A percentile compares a stretch with the other conserved stretches of the same genome.
phyloP scores from a whole-genome alignment of 2,113 vertebrate genomes.

The Conger conger region DNA sequence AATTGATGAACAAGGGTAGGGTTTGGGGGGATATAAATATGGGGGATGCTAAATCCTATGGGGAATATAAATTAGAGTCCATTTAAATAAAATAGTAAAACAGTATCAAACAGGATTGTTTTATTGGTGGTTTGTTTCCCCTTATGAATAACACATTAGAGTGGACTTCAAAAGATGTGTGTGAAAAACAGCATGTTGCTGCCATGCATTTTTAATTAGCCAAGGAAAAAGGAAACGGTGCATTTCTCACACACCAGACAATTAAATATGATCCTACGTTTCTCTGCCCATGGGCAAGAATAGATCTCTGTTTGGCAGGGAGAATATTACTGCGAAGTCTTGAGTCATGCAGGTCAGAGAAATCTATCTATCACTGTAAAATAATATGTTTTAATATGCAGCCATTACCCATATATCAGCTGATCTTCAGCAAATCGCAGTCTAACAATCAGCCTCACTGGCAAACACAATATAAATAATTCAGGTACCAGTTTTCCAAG shows the following conservation, averaged over 20 bases:
- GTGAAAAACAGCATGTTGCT: background rate
- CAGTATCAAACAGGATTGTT: background rate
- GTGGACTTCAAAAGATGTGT: background rate
- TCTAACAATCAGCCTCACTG: background rate
- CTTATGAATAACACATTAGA: background rate
- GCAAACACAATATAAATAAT: background rate
- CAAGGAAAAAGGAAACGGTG: background rate
- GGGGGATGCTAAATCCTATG: background rate
- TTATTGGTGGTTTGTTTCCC: constrained; percentile 9
- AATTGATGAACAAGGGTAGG: background rate
- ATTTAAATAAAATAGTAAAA: background rate
- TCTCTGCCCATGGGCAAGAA: background rate
- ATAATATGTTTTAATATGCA: background rate
- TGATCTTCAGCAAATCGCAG: background rate
- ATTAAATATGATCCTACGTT: background rate
- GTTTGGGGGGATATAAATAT: no score
- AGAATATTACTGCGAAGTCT: background rate
- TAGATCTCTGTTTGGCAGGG: background rate
- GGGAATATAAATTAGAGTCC: background rate
- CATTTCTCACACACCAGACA: background rate
- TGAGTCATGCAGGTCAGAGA: background rate
- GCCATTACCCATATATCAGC: background rate
- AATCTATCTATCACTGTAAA: background rate
- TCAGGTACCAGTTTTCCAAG: background rate
- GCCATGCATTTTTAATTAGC: constrained; percentile 24